phyloP scores from a whole-genome alignment of 2,113 vertebrate species.

The Formicarius rufipectus region DNA sequence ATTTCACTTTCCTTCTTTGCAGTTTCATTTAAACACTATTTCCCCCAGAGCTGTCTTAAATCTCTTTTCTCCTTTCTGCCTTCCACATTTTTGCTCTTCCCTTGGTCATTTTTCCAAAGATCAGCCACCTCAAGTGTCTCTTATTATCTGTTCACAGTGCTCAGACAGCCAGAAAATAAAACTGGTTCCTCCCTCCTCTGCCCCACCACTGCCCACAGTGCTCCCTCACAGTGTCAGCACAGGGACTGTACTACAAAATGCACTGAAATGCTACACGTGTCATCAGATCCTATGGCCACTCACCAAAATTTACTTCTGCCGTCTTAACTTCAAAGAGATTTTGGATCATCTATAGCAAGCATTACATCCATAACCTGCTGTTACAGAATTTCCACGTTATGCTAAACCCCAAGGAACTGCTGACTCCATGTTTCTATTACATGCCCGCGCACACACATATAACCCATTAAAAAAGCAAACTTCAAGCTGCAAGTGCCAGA shows the following conservation, averaged over 20 bases:
- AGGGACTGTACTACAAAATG: background rate
- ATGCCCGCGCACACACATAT: background rate
- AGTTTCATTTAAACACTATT: background rate
- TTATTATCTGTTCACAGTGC: background rate
- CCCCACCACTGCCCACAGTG: background rate
- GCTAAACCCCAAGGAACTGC: background rate
- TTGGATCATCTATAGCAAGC: background rate
- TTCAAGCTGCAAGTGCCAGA: background rate
- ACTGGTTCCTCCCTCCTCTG: background rate
- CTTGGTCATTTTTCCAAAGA: background rate
- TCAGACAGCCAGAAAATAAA: background rate
- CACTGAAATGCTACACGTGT: accelerated
- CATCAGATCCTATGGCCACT: background rate
- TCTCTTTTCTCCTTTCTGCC: background rate
- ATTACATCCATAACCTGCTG: background rate
- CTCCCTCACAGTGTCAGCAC: background rate
- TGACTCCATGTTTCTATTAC: background rate
- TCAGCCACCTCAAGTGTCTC: background rate
- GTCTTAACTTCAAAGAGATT: background rate
- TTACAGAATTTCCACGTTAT: background rate
- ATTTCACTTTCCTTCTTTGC: background rate
- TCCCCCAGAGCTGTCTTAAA: background rate
- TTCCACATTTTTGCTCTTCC: background rate
- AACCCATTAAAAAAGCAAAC: background rate
- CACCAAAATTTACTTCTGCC: background rate